Percentiles rank a stretch among this genome's conserved stretches.
These are phyloP conservation scores for Andrena cerasifolii DNA, from an alignment of 1,140 invertebrate species.

Conservation along the genomic window DNA sequence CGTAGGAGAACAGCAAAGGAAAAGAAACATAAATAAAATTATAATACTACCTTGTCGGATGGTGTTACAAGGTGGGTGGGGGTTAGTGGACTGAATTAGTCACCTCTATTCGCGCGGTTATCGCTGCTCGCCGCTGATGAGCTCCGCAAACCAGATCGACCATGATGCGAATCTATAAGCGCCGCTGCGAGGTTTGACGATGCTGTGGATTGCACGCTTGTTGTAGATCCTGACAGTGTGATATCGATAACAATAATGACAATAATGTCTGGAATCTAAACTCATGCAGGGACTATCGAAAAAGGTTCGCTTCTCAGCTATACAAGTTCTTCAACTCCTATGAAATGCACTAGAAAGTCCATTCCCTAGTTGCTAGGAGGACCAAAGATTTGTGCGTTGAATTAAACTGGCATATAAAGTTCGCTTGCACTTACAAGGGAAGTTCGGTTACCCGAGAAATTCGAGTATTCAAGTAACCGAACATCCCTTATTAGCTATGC, in stretches of 20 bases:
- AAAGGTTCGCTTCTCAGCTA: neutral
- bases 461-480: too few relatives aligned
- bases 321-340: constrained; percentile 2
- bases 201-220: constrained; percentile 79
- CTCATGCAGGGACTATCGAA: constrained; percentile 19
- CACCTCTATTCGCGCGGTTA: constrained; percentile 81
- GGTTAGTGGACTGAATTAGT: constrained; percentile 73
- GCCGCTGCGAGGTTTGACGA: constrained; percentile 83
- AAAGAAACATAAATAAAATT: constrained; percentile 66
- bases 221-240: constrained; percentile 76
- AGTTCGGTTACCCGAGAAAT: too few relatives aligned
- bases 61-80: constrained; percentile 72
- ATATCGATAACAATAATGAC: constrained; percentile 51
- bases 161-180: constrained; percentile 82
- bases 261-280: constrained; percentile 40
- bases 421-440: neutral
- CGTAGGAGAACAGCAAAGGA: constrained; percentile 62
- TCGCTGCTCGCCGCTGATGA: constrained; percentile 76
- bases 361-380: neutral
- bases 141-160: constrained; percentile 74
- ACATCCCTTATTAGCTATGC: too few relatives aligned
- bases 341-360: constrained; percentile 9
- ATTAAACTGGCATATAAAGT: constrained; percentile 41
- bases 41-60: constrained; percentile 73
- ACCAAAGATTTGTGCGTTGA: neutral